Percentiles rank a stretch among this genome's conserved stretches.
phyloP scores from a whole-genome alignment of 2,797 vertebrate species.

The Tympanoctomys barrerae region DNA sequence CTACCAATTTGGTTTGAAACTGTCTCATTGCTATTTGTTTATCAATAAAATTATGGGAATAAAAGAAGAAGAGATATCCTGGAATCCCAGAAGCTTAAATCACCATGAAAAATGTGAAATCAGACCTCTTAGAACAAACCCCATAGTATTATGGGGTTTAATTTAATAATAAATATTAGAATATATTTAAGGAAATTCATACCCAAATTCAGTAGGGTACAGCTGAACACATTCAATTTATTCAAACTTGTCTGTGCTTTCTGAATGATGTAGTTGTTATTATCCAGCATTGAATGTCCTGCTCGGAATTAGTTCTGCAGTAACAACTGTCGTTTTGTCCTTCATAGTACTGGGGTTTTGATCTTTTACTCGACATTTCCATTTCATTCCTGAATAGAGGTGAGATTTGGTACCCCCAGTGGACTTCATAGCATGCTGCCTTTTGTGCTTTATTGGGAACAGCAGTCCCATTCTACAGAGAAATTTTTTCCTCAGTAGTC shows the following conservation, averaged over 20 bases:
- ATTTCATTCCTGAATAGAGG: not conserved
- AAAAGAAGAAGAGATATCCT: not conserved
- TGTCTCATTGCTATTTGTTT: too few relatives aligned
- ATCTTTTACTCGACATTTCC: slow-evolving; percentile 8
- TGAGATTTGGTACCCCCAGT: not conserved
- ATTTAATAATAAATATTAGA: not conserved
- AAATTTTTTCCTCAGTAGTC: not conserved
- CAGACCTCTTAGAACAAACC: not conserved
- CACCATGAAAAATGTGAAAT: not conserved
- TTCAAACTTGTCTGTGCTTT: not conserved
- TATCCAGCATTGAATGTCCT: not conserved
- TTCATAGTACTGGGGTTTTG: not conserved
- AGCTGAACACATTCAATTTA: not conserved
- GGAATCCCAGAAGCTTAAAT: not conserved
- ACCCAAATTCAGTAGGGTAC: not conserved
- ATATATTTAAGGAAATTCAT: slow-evolving; percentile 29
- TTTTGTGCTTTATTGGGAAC: not conserved
- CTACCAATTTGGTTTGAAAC: too few relatives aligned
- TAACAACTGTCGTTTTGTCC: not conserved
- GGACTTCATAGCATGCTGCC: not conserved
- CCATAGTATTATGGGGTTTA: not conserved
- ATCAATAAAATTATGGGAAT: not conserved
- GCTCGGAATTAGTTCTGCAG: not conserved
- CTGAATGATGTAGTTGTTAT: not conserved
- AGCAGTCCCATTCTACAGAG: not conserved